Evolutionary conservation across 2,888 invertebrate species (phyloP).

Genomic region (Nomada hirtipes): DNA sequence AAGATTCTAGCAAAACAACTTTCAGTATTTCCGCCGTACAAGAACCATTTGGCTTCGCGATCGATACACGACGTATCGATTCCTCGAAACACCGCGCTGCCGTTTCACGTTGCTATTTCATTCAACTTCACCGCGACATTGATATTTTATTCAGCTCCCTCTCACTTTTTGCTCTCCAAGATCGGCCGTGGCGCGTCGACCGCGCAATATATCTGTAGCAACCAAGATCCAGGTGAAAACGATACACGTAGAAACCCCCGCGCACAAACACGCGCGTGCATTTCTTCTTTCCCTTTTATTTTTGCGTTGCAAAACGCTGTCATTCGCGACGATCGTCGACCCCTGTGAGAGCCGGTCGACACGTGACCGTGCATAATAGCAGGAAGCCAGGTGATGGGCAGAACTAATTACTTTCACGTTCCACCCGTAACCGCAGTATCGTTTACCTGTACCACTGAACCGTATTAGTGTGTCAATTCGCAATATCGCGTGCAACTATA

Average conservation of each 20-base stretch:
- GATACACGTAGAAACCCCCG: slow-evolving; percentile 28
- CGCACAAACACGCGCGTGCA: background rate
- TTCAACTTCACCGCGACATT: slow-evolving; percentile 45
- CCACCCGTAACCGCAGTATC: slow-evolving; percentile 38
- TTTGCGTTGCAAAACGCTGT: slow-evolving; percentile 37
- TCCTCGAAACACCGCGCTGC: background rate
- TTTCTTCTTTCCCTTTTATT: background rate
- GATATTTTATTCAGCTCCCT: slow-evolving; percentile 48
- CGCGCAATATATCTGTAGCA: slow-evolving; percentile 9
- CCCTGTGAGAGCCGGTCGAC: slow-evolving; percentile 49
- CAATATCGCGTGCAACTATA: slow-evolving; percentile 6
- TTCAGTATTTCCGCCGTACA: background rate
- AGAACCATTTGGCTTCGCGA: background rate
- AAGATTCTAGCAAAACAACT: background rate
- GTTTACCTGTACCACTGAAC: slow-evolving; percentile 42
- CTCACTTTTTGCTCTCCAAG: slow-evolving; percentile 27
- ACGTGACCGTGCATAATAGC: slow-evolving; percentile 63
- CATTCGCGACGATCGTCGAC: slow-evolving; percentile 39
- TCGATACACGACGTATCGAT: slow-evolving; percentile 2
- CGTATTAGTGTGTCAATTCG: slow-evolving; percentile 47
- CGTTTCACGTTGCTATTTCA: slow-evolving; percentile 7
- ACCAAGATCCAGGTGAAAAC: slow-evolving; percentile 43
- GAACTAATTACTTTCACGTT: slow-evolving; percentile 69
- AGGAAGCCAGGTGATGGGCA: slow-evolving; percentile 67
- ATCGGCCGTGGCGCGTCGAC: slow-evolving; percentile 17